phyloP scores from a whole-genome alignment of 2,888 invertebrate species.

The Drosophila austrosaltans region DNA sequence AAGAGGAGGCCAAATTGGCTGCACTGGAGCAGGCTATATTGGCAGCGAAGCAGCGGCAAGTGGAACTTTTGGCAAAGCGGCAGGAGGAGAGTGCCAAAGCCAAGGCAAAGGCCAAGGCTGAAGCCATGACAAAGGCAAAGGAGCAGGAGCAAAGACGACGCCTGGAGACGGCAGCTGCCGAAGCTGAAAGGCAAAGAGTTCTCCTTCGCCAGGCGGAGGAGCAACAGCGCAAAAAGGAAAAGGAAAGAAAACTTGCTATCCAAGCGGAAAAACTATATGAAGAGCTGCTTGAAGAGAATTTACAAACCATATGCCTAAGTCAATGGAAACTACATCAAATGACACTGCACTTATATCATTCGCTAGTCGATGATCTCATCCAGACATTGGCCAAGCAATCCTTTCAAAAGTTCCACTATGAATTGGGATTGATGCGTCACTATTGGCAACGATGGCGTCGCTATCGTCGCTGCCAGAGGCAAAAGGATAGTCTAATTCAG shows the following conservation, averaged over 20 bases:
- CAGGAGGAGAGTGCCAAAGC: slow-evolving; percentile 41
- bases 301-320: slow-evolving; percentile 19
- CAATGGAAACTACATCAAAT: slow-evolving; percentile 27
- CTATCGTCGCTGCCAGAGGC: slow-evolving; percentile 81
- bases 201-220: neutral
- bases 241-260: neutral
- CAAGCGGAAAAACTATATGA: slow-evolving; percentile 7
- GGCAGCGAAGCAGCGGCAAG: slow-evolving; percentile 52
- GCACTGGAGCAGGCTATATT: slow-evolving; percentile 56
- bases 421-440: slow-evolving; percentile 80
- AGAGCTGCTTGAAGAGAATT: slow-evolving; percentile 15
- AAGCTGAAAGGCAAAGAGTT: neutral
- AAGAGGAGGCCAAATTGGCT: slow-evolving; percentile 45
- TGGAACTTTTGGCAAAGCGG: slow-evolving; percentile 45
- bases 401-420: slow-evolving; percentile 48
- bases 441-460: slow-evolving; percentile 84
- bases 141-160: slow-evolving; percentile 37
- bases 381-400: slow-evolving; percentile 7
- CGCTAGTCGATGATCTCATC: slow-evolving; percentile 26
- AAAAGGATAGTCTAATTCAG: slow-evolving; percentile 85
- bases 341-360: slow-evolving; percentile 17
- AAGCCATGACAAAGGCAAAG: slow-evolving; percentile 21
- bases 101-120: slow-evolving; percentile 43
- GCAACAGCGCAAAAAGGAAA: neutral
- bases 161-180: slow-evolving; percentile 24